These are phyloP conservation scores for Recurvirostra avosetta DNA, from an alignment of 2,113 vertebrate genomes.

Conservation along the genomic window DNA sequence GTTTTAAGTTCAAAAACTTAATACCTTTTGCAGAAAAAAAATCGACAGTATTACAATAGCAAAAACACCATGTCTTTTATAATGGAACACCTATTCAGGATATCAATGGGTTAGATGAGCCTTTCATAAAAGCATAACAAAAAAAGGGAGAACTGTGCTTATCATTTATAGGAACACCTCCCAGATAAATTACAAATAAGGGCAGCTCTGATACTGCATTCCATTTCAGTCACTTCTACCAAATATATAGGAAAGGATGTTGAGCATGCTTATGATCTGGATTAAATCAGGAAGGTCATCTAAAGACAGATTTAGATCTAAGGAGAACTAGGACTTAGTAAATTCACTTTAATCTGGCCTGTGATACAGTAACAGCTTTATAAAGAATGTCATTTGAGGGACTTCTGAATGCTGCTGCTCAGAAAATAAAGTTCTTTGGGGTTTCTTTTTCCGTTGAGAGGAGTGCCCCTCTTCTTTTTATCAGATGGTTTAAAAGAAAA, in stretches of 20 bases:
- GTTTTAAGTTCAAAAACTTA: constrained; percentile 22
- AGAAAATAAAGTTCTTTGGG: background rate
- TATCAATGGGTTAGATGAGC: background rate
- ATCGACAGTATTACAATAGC: background rate
- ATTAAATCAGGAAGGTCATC: constrained; percentile 40
- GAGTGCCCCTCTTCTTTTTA: background rate
- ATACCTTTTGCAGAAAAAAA: constrained; percentile 16
- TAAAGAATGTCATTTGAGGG: background rate
- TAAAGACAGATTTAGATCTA: constrained; percentile 6
- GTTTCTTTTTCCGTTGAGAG: background rate
- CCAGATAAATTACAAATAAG: constrained; percentile 8
- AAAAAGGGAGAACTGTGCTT: background rate
- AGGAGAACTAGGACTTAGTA: background rate
- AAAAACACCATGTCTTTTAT: constrained; percentile 5
- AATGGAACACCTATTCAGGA: constrained; percentile 66
- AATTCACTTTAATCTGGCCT: constrained; percentile 11
- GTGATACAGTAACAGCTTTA: background rate
- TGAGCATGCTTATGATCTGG: constrained; percentile 2
- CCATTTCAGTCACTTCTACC: constrained; percentile 15
- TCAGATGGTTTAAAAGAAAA: background rate
- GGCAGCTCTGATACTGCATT: background rate
- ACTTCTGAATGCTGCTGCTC: background rate
- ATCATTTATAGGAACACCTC: constrained; percentile 22
- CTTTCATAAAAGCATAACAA: constrained; percentile 32
- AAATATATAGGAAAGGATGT: background rate